Evolutionary conservation across 2,888 invertebrate genomes (phyloP).

Genomic region (Galerucella pusilla): DNA sequence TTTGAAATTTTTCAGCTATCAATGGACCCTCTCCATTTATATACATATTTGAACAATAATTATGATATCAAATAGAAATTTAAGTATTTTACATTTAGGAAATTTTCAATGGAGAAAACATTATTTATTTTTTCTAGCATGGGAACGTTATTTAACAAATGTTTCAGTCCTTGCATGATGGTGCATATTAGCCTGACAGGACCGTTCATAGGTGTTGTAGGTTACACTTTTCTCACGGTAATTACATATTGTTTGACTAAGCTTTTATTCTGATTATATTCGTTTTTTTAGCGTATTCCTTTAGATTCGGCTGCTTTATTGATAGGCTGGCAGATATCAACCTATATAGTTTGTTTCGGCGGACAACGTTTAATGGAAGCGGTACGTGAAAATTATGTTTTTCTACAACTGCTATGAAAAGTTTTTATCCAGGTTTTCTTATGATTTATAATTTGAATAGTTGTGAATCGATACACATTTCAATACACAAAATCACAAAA

Average conservation of each 20-base stretch:
- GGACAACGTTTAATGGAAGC: constrained; percentile 47
- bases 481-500: too few relatives aligned
- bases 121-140: constrained; percentile 31
- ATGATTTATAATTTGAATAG: too few relatives aligned
- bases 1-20: too few relatives aligned
- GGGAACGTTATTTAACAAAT: constrained; percentile 35
- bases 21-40: too few relatives aligned
- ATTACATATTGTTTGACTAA: neutral
- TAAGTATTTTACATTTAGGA: neutral
- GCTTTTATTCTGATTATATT: neutral
- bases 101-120: too few relatives aligned
- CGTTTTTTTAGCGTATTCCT: constrained; percentile 24
- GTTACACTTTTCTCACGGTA: constrained; percentile 36
- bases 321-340: constrained; percentile 45
- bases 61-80: too few relatives aligned
- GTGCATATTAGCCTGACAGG: constrained; percentile 43
- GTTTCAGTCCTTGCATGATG: constrained; percentile 41
- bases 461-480: too few relatives aligned
- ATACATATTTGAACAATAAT: too few relatives aligned
- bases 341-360: constrained; percentile 43
- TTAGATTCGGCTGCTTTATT: constrained; percentile 41
- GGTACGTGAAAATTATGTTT: constrained; percentile 34
- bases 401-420: too few relatives aligned
- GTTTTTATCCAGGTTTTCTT: too few relatives aligned
- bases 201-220: constrained; percentile 38